Base-by-base conservation (phyloP, 2,113 vertebrate species). In the Notothenia coriiceps region DNA sequence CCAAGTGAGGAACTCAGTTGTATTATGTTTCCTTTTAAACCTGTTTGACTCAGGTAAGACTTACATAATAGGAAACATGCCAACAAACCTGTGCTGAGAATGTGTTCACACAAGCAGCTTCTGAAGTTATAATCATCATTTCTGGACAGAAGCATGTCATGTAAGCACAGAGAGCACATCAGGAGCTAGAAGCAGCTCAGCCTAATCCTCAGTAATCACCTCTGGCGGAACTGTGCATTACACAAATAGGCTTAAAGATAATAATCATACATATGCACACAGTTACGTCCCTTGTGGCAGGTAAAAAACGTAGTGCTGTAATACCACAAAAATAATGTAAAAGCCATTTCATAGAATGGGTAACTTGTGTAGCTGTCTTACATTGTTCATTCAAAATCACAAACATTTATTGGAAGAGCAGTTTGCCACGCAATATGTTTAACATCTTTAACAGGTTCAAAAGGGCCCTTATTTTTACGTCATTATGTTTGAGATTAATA, bases 121-220 rank as follows among this genome's bases (percentile, higher is more conserved):
- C 67, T 69, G 29, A 46, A 83, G 47, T 75, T 55, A 74, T 80
- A 70, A 51, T 56, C 62, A 62, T 70, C 47, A 67, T 87, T 79
- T 59, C 61, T 61, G 80, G 49, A 57, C 1, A 1, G 55, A 69
- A 44, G 47, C 65, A 68, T 15, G 9, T 62, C 74, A 83, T 74
- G 75, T 71, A 75, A 79, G 68, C 62, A 71, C 63, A 64, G 69
- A 67, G 81, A 74, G 65, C 71, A 86, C 78, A 84, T 85, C 81
- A 76, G 73, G 57, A 77, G 65, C 70, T 82, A 22, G 29, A 87
- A 73, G 59, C 86, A 85, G 84, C 80, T 91, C 82, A 46, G 69
- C 56, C 67, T 89, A 91, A 89, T 89, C 89, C 87, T 51, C 50
- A 46, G 65, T 89, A 88, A 90, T 93, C 91, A 88, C 80, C 55